Conservation (phyloP, 2,888 invertebrate genomes). For the Mesopsocus fuscifrons region DNA sequence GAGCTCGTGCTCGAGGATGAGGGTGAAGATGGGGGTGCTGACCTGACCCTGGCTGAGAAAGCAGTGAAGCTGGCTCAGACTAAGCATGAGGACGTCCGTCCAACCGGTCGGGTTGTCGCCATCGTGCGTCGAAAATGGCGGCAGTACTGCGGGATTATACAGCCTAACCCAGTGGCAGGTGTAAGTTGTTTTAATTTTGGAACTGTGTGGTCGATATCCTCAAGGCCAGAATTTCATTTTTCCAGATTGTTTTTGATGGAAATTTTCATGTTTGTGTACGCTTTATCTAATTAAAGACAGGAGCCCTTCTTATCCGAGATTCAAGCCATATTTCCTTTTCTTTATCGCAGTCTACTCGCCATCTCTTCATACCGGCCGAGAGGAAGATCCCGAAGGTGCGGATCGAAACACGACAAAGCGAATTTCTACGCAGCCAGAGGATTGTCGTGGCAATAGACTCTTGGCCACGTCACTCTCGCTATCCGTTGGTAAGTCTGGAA, state of each 20-base stretch:
- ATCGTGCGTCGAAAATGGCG: conserved; percentile 93
- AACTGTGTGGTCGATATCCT: no score
- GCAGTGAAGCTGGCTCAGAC: conserved; percentile 20
- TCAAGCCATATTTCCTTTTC: no score
- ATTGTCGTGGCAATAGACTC: conserved; percentile 91
- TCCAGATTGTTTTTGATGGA: no score
- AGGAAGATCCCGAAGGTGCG: conserved; percentile 83
- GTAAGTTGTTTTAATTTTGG: no score
- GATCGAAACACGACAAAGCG: conserved; percentile 86
- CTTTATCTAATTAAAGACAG: no score
- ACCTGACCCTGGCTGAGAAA: conserved; percentile 16
- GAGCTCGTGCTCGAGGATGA: conserved; percentile 49
- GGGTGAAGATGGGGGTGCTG: conserved; percentile 15
- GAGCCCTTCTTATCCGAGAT: no score
- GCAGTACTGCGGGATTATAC: conserved; percentile 91
- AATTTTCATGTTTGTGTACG: background rate
- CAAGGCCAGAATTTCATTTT: no score
- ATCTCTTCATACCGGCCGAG: conserved; percentile 89
- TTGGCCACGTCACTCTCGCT: conserved; percentile 86
- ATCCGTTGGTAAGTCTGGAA: conserved; percentile 57
- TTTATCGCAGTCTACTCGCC: conserved; percentile 32
- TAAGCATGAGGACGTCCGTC: conserved; percentile 23
- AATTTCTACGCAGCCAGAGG: conserved; percentile 57
- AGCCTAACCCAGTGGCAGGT: conserved; percentile 52
- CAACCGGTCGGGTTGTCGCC: conserved; percentile 75